These are phyloP conservation scores for Clarias gariepinus DNA, from an alignment of 2,113 vertebrate genomes.

Conservation along the genomic window DNA sequence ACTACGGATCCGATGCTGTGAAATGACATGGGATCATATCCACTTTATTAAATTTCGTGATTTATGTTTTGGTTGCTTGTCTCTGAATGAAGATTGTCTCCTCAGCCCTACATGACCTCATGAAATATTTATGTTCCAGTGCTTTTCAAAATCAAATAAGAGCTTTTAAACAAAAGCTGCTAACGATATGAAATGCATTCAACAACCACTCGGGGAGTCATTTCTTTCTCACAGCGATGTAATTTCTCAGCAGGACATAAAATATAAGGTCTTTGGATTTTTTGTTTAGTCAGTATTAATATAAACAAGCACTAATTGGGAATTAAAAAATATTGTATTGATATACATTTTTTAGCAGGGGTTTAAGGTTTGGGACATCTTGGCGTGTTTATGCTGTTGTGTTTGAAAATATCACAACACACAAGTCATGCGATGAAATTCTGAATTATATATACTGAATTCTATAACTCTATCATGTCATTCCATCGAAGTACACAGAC, in stretches of 20 bases:
- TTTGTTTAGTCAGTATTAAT: background rate
- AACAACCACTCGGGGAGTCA: background rate
- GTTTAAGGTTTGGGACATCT: background rate
- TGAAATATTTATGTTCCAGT: slow-evolving; percentile 49
- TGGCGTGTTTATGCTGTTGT: background rate
- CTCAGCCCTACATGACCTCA: slow-evolving; percentile 43
- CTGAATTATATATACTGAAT: background rate
- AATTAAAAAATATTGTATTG: background rate
- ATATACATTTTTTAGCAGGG: background rate
- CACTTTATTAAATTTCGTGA: background rate
- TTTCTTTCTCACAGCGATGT: background rate
- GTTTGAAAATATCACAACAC: too few species aligned
- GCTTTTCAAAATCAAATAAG: slow-evolving; percentile 28
- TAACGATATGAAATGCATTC: background rate
- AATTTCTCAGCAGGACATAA: background rate
- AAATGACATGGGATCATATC: background rate
- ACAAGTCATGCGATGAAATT: background rate
- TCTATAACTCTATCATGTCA: background rate
- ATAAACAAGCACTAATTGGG: background rate
- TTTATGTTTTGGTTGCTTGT: slow-evolving; percentile 6
- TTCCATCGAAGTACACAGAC: background rate
- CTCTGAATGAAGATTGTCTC: slow-evolving; percentile 35
- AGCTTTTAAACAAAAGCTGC: background rate
- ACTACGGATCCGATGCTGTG: slow-evolving; percentile 8
- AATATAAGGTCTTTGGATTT: background rate